A percentile compares a stretch with the other conserved stretches of the same genome.
These are phyloP conservation scores for Sarcoramphus papa DNA, from an alignment of 2,797 vertebrate genomes.

Conservation along the genomic window DNA sequence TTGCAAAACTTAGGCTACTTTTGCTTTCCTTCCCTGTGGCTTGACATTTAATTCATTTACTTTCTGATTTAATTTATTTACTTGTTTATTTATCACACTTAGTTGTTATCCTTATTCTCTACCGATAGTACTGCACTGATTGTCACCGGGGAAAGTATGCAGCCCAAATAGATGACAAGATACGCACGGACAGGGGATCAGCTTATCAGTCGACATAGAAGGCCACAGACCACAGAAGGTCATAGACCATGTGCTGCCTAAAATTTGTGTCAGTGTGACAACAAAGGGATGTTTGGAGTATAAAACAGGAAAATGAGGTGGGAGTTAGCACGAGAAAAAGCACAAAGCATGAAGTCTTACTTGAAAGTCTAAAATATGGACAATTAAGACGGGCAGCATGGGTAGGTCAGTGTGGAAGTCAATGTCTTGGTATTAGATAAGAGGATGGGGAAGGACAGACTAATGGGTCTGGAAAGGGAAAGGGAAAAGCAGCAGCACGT, in stretches of 20 bases:
- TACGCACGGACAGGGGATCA: background rate
- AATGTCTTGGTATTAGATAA: background rate
- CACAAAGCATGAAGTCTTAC: background rate
- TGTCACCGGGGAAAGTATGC: background rate
- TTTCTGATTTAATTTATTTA: background rate
- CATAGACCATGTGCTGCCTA: background rate
- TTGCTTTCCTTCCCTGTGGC: background rate
- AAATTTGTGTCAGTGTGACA: background rate
- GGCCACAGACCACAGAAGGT: background rate
- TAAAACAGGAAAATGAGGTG: background rate
- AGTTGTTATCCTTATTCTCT: background rate
- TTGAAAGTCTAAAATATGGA: background rate
- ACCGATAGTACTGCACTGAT: background rate
- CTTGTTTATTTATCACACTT: background rate
- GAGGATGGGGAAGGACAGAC: background rate
- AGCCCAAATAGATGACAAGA: background rate
- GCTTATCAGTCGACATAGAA: background rate
- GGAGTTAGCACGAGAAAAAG: background rate
- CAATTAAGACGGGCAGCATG: background rate
- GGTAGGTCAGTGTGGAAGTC: background rate
- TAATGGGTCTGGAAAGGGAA: background rate
- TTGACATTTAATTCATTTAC: background rate
- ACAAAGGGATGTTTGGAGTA: background rate
- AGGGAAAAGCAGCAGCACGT: background rate
- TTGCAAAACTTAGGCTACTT: background rate